Evolutionary conservation across 2,888 invertebrate species (phyloP), one percentile per base, ranked within the genome.

Genomic region (Pycnomerus fuliginosus): DNA sequence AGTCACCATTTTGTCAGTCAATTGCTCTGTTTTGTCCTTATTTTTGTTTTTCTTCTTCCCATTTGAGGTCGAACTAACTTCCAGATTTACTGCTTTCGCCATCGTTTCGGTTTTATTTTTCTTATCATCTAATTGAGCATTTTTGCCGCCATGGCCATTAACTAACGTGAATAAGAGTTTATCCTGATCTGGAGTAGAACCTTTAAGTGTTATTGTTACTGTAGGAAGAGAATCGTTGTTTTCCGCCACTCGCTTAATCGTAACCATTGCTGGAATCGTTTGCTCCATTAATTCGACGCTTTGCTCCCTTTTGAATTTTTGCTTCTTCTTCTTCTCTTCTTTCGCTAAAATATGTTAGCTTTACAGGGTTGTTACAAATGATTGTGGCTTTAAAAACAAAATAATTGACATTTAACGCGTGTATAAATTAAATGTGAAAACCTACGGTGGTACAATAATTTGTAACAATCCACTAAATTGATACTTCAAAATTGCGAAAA

Each of bases 151-250:
- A 8, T 20, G 5, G 1, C 81, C 81, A 60, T 81, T 81, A 3
- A 83, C 79, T 50, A 87, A 75, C 1, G 85, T 86, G 61, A 85
- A 87, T 1, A 87, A 72, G 17, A 87, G 76, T 66, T 84, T 83
- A 56, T 87, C 86, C 63, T 85, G 82, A 46, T 84, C 84, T 1
- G 84, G 84, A 1, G 84, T 83, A 40, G 82, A 80, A 3, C 86
- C 87, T 61, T 85, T 84, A 16, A 87, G 74, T 1, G 87, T 87
- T 32, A 88, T 87, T 1, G 87, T 87, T 1, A 87, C 87, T 14
- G 83, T 85, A 5, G 87, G 85, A 54, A 84, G 83, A 1, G 79
- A 76, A 52, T 73, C 76, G 58, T 80, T 79, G 3, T 82, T 81
- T 53, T 84, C 79, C 69, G 83, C 80, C 1, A 85, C 80, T 32